Conservation (phyloP, 2,888 invertebrate species). For the Euproctis similis region DNA sequence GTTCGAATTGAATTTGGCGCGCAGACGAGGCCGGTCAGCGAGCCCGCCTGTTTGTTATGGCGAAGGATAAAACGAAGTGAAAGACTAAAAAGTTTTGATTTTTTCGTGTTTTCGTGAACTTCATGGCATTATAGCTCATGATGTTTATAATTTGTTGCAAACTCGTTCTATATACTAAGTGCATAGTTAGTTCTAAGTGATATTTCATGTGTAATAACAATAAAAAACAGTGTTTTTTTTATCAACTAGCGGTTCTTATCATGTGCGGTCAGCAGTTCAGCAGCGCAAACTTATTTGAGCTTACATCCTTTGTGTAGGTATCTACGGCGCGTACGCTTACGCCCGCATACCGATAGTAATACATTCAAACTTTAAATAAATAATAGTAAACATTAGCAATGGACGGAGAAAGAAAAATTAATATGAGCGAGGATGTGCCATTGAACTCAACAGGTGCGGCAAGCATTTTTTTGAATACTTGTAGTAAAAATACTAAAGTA, state of each 20-base stretch:
- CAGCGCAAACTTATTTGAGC: conserved; percentile 58
- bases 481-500: conserved; percentile 46
- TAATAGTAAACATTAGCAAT: conserved; percentile 45
- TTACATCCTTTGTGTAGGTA: conserved; percentile 66
- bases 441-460: conserved; percentile 60
- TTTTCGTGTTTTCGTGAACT: conserved; percentile 20
- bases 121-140: conserved; percentile 12
- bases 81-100: conserved; percentile 35
- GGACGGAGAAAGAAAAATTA: conserved; percentile 60
- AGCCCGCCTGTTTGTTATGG: conserved; percentile 43
- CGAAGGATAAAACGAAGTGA: conserved; percentile 28
- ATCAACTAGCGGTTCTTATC: conserved; percentile 52
- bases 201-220: conserved; percentile 18
- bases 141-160: conserved; percentile 40
- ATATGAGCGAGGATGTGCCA: conserved; percentile 58
- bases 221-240: conserved; percentile 39
- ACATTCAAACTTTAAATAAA: conserved; percentile 25
- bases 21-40: conserved; percentile 29
- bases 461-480: conserved; percentile 64
- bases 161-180: conserved; percentile 21
- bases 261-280: conserved; percentile 40
- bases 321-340: conserved; percentile 50
- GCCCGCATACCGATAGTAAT: conserved; percentile 35
- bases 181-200: too few species aligned
- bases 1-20: conserved; percentile 73